These are phyloP conservation scores for Eristalis intricaria DNA, from an alignment of 2,888 invertebrate species.

Conservation along the genomic window DNA sequence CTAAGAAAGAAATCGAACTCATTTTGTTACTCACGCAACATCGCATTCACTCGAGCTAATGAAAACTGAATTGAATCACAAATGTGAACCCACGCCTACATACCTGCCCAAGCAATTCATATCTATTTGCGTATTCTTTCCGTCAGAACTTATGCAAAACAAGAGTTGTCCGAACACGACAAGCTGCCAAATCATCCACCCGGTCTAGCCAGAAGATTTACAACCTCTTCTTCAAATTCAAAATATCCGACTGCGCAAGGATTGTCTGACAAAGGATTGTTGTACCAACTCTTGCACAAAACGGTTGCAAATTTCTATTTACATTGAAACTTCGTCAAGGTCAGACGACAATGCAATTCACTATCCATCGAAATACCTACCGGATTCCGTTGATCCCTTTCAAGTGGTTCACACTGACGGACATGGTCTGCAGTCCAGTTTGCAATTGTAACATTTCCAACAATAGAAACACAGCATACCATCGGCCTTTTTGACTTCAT, in stretches of 20 bases:
- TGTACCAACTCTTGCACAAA: conserved; percentile 67
- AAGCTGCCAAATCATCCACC: conserved; percentile 19
- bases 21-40: neutral
- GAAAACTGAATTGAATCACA: neutral
- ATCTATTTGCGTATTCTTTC: neutral
- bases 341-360: conserved; percentile 37
- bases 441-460: conserved; percentile 5
- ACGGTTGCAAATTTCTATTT: conserved; percentile 62
- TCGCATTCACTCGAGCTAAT: neutral
- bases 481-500: conserved; percentile 60
- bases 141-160: neutral
- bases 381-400: conserved; percentile 6
- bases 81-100: neutral
- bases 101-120: neutral
- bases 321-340: conserved; percentile 57
- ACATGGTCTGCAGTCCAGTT: conserved; percentile 26
- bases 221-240: conserved; percentile 31
- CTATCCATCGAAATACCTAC: conserved; percentile 11
- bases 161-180: conserved; percentile 54
- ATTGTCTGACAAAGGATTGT: conserved; percentile 66
- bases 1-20: neutral
- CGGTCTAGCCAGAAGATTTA: conserved; percentile 34
- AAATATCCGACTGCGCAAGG: conserved; percentile 37
- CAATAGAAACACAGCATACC: conserved; percentile 37
- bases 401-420: conserved; percentile 1